Base-by-base conservation (phyloP, 2,797 vertebrate species). In the Gobio occitaniae region DNA sequence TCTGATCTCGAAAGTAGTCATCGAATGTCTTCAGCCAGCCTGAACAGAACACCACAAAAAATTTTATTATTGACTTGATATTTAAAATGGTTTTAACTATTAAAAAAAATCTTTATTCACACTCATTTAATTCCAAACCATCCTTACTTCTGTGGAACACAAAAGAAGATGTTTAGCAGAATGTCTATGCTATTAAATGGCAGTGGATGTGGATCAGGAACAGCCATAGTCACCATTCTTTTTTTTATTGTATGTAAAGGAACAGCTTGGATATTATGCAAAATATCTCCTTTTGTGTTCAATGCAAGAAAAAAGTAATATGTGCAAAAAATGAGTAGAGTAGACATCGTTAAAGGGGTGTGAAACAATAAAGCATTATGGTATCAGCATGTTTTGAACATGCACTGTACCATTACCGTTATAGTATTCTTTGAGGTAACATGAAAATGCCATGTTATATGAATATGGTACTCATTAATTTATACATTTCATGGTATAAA, bases 21-120 rank as follows among this genome's bases (percentile, higher is more conserved):
- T 98, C 96, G 87, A 99, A 99, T 9, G 98, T 99, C 95, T 99
- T 98, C 93, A 98, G 52, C 98, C 97, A 99, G 88, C 98, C 98
- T 99, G 92, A 88, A 86, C 89, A 44, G n/a, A 69, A 89, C 78
- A 89, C 19, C 25, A 83, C 29, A 47, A 4, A 80, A 9, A 85
- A 5, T 29, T 66, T 44, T 54, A 61, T 78, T 10, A 63, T 25
- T 71, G 25, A 59, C 10, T 29, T 56, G 15, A 47, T 44, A 82
- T 41, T 11, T 17, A 12, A 70, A 10, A 25, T 54, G 47, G 71
- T 50, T 48, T 50, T 2, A 61, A 25, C 25, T 25, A 25, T 25
- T 1, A 25, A 25, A 32, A 32, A 32, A 32, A 32, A 32, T 32
- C 25, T 25, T 25, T 50, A 72, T 76, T 56, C 19, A 36, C 29